A percentile compares a stretch with the other conserved stretches of the same genome.
Conservation (phyloP, 2,113 vertebrate species). For the Pimephales promelas region DNA sequence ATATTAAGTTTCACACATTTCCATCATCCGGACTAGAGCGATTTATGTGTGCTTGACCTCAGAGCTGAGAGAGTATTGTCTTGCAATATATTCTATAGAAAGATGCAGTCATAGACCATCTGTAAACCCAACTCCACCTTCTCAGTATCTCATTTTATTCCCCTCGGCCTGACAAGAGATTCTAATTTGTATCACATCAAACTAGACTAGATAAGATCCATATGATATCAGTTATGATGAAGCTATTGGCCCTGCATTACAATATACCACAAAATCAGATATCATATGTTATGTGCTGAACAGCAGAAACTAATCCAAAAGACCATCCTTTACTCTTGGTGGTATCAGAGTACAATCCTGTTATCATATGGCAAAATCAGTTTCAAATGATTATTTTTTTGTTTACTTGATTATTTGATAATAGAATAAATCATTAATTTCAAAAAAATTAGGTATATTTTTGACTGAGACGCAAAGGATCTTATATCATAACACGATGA, state of each 20-base stretch:
- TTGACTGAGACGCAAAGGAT: too few relatives aligned
- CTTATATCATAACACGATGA: too few relatives aligned
- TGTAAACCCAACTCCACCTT: conserved; percentile 18
- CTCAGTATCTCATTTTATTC: conserved; percentile 21
- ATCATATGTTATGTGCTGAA: background rate
- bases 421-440: too few relatives aligned
- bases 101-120: conserved; percentile 19
- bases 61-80: conserved; percentile 45
- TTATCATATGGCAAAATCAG: background rate
- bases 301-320: background rate
- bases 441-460: too few relatives aligned
- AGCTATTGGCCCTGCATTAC: background rate
- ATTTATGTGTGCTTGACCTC: conserved; percentile 31
- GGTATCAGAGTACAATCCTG: background rate
- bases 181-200: conserved; percentile 3
- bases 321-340: background rate
- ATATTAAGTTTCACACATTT: conserved; percentile 1
- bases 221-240: background rate
- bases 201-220: conserved; percentile 4
- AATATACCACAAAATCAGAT: conserved; percentile 1
- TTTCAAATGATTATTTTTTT: background rate
- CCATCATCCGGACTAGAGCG: conserved; percentile 1
- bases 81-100: conserved; percentile 28
- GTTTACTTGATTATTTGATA: background rate
- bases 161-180: background rate